A percentile compares a stretch with the other conserved stretches of the same genome.
phyloP scores from a whole-genome alignment of 2,888 invertebrate species.

The Lasioglossum figueresi region DNA sequence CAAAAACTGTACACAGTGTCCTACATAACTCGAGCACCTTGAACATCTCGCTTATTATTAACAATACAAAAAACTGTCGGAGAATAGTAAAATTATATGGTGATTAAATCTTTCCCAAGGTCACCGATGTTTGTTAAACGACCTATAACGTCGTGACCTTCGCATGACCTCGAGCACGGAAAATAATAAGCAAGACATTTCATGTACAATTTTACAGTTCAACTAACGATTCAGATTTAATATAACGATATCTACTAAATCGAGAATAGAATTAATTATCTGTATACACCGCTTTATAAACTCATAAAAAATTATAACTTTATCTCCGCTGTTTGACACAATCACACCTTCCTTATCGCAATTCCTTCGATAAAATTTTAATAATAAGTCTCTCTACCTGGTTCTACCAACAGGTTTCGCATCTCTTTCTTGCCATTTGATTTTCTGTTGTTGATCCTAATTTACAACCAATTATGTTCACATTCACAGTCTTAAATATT shows the following conservation, averaged over 20 bases:
- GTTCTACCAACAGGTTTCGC: constrained; percentile 26
- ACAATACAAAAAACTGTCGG: neutral
- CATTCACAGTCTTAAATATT: constrained; percentile 29
- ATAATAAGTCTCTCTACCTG: constrained; percentile 12
- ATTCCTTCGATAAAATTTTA: neutral
- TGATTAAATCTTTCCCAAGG: neutral
- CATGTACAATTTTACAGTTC: neutral
- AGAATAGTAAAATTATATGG: neutral
- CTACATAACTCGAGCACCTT: neutral
- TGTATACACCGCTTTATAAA: constrained; percentile 23
- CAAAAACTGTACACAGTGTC: constrained; percentile 29
- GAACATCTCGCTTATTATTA: constrained; percentile 6
- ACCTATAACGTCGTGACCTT: neutral
- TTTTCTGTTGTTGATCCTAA: constrained; percentile 35
- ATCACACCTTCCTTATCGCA: neutral
- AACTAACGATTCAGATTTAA: neutral
- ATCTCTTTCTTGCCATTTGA: constrained; percentile 41
- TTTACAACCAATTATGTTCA: constrained; percentile 22
- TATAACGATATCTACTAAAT: neutral
- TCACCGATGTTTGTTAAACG: neutral
- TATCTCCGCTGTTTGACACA: neutral
- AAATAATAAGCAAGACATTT: neutral
- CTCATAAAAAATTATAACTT: constrained; percentile 20
- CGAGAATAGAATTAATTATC: constrained; percentile 5
- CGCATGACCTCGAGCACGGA: neutral